phyloP scores from a whole-genome alignment of 2,113 vertebrate genomes.

The Drymodes brunneopygia region DNA sequence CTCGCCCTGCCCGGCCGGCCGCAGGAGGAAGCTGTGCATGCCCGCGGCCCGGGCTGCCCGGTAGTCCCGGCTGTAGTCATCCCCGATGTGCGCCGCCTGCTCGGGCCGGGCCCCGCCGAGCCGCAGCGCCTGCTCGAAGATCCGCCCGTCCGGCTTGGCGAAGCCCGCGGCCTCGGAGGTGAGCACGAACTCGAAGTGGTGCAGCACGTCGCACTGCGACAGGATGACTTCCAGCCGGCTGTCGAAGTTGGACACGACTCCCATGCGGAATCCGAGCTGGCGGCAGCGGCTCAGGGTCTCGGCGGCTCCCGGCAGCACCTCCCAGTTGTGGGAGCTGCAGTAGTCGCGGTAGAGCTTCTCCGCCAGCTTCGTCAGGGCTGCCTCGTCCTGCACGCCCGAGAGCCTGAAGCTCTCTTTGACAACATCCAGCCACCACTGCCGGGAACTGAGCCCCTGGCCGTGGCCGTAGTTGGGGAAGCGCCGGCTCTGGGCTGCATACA shows the following conservation, averaged over 20 bases:
- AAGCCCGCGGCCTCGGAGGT: conserved; percentile 82
- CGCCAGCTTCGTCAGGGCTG: conserved; percentile 65
- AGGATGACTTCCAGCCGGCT: conserved; percentile 80
- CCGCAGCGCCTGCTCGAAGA: conserved; percentile 79
- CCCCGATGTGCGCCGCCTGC: conserved; percentile 81
- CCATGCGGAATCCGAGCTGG: conserved; percentile 78
- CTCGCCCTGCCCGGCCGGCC: not conserved
- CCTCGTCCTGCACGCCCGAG: conserved; percentile 73
- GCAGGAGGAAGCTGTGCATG: conserved; percentile 82
- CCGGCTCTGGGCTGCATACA: conserved; percentile 64
- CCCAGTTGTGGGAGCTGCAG: conserved; percentile 79
- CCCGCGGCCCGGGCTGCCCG: conserved; percentile 76
- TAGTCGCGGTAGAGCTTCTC: conserved; percentile 82
- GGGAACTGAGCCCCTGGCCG: conserved; percentile 77
- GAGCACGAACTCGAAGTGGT: conserved; percentile 85
- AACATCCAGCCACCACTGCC: conserved; percentile 83
- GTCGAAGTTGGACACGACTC: conserved; percentile 91
- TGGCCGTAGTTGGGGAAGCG: conserved; percentile 86
- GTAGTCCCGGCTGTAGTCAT: conserved; percentile 85
- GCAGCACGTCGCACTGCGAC: conserved; percentile 69
- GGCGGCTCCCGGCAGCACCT: conserved; percentile 79
- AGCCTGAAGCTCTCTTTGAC: conserved; percentile 79
- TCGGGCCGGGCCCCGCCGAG: conserved; percentile 55
- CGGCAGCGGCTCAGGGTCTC: conserved; percentile 73
- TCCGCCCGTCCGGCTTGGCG: conserved; percentile 80